Evolutionary conservation across 2,797 vertebrate species (phyloP), one percentile per base, ranked within the genome.

Genomic region (Microctenopoma steveboyesi): DNA sequence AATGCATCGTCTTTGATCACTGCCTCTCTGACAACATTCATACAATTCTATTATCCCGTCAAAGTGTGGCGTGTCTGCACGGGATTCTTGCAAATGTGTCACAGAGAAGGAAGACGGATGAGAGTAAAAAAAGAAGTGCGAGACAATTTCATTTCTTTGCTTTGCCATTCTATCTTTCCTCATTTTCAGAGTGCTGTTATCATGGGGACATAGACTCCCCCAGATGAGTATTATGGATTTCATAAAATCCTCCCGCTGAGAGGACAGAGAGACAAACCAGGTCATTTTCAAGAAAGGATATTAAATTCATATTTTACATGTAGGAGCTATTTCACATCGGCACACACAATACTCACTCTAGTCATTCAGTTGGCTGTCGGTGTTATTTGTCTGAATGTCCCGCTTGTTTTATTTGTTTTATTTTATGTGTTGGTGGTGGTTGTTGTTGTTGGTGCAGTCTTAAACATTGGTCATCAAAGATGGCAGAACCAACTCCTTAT

Each of bases 401-500:
- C 39, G 54, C 16, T 53, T 51, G 5, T 52, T 66, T 64, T 8
- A 48, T 8, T 10, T 25, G 45, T 56, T 56, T 37, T 27, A 43
- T 65, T 66, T 63, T 13, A 69, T 47, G 54, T 79, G 45, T 15
- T 64, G 54, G 7, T 50, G 50, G 3, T 68, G 46, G 57, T 64
- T 46, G 61, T 61, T 79, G 45, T 15, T 64, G 54, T 7, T 50
- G 52, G 82, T 64, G n/a, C 50, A 56, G 15, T 8, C 37, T 35
- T 55, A 72, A 58, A 35, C 46, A 55, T 39, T 61, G 46, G 27
- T 48, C 22, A 63, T 40, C 56, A 73, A 50, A 76, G 30, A 64
- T 79, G 85, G 89, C 86, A 80, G 22, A 85, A 71, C 42, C 47
- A 78, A 74, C 86, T 67, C 54, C 69, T 22, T 74, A 73, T 86